Base-by-base conservation (phyloP, 2,113 vertebrate genomes). In the Corythornis vintsioides region DNA sequence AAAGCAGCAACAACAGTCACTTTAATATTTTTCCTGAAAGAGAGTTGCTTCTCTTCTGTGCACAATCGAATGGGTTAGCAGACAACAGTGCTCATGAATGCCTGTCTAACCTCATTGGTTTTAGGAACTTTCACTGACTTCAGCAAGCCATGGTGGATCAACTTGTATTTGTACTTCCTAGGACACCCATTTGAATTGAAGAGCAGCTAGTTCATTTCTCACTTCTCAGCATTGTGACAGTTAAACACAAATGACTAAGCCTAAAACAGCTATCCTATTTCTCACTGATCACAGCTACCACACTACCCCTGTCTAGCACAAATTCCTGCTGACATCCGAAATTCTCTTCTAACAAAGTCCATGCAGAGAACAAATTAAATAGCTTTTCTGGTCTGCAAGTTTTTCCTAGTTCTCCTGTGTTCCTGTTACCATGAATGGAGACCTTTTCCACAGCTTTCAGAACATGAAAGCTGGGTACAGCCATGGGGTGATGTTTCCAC, bases 251-350 rank as follows among this genome's bases (percentile, higher is more conserved):
- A 86, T 50, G 22, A 53, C 45, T 90, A 57, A 95, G 90, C 90
- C 70, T 70, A 47, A 76, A 78, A 40, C 50, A 85, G 85, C 76
- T 35, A 72, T 63, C 63, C 90, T 63, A 3, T 93, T 77, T 90
- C 89, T 77, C 92, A 85, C 72, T 85, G 88, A 86, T 84, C 86
- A 74, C 59, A 88, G 75, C 69, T 87, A 83, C 75, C 93, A 64
- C 28, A 56, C 38, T 60, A 59, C 22, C 86, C 82, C 55, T 42
- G 57, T 77, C 76, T 83, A 95, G 81, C 61, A 93, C 48, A 75
- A 75, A 94, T 91, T 90, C 69, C 76, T 89, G 92, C 90, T 90
- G 88, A 89, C 65, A 65, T 86, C 56, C 66, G 90, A 93, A 90
- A 95, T 95, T 88, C 63, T 53, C 71, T 84, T 67, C 52, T 90